A percentile compares a stretch with the other conserved stretches of the same genome.
Conservation (phyloP, 2,797 vertebrate genomes). For the Alosa sapidissima region DNA sequence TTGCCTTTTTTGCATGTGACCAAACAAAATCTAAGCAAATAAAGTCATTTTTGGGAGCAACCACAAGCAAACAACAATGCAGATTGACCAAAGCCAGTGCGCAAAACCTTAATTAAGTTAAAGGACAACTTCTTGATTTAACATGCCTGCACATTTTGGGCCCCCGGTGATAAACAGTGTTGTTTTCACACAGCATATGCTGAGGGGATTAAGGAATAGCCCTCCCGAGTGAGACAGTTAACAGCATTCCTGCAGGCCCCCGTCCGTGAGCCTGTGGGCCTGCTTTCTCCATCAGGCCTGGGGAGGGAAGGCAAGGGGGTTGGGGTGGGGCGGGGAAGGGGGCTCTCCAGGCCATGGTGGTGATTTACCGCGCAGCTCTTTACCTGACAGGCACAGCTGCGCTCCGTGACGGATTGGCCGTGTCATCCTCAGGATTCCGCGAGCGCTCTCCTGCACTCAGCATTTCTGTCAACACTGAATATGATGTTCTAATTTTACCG, state of each 20-base stretch:
- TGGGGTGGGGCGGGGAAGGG: neutral
- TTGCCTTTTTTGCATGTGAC: neutral
- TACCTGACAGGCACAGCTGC: constrained; percentile 80
- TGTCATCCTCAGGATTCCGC: constrained; percentile 73
- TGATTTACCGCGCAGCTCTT: constrained; percentile 48
- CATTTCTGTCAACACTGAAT: constrained; percentile 80
- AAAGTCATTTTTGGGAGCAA: neutral
- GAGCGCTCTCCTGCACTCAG: constrained; percentile 69
- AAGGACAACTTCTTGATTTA: constrained; percentile 22
- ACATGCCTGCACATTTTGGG: neutral
- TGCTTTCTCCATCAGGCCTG: constrained; percentile 67
- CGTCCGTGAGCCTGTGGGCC: constrained; percentile 41
- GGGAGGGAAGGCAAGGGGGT: constrained; percentile 33
- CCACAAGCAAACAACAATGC: neutral
- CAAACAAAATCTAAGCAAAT: neutral
- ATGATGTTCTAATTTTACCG: constrained; percentile 81
- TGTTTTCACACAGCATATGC: constrained; percentile 47
- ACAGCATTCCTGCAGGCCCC: constrained; percentile 56
- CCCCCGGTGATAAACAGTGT: constrained; percentile 26
- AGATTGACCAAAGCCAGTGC: neutral
- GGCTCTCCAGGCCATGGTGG: neutral
- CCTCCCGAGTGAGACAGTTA: constrained; percentile 51
- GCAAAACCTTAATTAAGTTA: neutral
- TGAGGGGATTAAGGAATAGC: constrained; percentile 51
- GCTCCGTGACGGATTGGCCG: constrained; percentile 68